These are phyloP conservation scores for Ceratoteleas bidentatus DNA, from an alignment of 1,140 invertebrate genomes.

Conservation along the genomic window DNA sequence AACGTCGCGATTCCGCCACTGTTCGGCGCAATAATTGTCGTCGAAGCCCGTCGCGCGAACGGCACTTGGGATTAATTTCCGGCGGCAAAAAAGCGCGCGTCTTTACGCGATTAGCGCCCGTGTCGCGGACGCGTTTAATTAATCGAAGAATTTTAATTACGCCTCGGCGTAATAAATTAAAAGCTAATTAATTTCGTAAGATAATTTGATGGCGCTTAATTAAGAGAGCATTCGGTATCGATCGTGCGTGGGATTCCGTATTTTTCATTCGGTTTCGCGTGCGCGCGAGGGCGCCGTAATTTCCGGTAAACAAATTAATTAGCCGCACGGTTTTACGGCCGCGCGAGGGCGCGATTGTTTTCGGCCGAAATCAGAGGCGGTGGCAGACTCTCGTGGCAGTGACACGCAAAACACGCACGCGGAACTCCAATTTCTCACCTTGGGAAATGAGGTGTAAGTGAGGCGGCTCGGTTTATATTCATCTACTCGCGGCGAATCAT, in stretches of 20 bases:
- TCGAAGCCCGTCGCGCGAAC: no score
- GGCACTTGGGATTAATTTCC: no score
- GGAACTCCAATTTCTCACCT: constrained; percentile 37
- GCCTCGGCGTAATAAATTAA: background rate
- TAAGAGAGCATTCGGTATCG: constrained; percentile 27
- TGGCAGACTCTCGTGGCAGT: constrained; percentile 21
- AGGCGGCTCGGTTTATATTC: no score
- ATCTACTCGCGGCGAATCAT: no score
- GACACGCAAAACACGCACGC: constrained; percentile 46
- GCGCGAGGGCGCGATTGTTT: constrained; percentile 31
- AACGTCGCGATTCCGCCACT: no score
- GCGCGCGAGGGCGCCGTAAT: constrained; percentile 38
- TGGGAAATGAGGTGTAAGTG: no score
- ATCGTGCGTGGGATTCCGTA: constrained; percentile 16
- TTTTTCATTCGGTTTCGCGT: constrained; percentile 31
- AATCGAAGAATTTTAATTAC: constrained; percentile 4
- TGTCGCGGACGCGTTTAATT: no score
- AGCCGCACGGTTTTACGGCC: constrained; percentile 21
- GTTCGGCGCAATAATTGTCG: no score
- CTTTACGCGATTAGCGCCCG: no score
- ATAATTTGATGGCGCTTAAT: constrained; percentile 30
- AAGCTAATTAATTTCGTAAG: constrained; percentile 14
- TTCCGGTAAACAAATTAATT: constrained; percentile 58
- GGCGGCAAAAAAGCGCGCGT: no score
- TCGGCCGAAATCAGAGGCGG: constrained; percentile 23